Evolutionary conservation across 2,113 vertebrate species (phyloP), one percentile per base, ranked within the genome.

Genomic region (Ameiurus melas): DNA sequence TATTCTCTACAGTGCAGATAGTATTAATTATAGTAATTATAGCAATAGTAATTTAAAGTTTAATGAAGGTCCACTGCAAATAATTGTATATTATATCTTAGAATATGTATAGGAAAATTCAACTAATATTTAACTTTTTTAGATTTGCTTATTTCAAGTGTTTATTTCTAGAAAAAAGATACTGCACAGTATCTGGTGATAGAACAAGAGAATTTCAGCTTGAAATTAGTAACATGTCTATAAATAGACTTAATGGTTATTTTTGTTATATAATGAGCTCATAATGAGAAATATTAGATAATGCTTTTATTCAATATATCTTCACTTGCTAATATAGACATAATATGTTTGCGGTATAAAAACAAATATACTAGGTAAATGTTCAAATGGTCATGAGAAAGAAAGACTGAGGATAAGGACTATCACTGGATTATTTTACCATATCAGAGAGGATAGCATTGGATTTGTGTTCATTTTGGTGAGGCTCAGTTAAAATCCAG

Each of bases 401-500:
- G 12, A 19, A 43, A 43, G 10, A 4, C 51, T 84, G 62, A 51
- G 82, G 6, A 88, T 16, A 30, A 14, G 22, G 13, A 39, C 51
- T 36, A 47, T 75, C 12, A 17, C 33, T n/a, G 58, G 7, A 64
- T 22, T 82, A 43, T 30, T 75, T 57, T n/a, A 75, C 5, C 30
- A 83, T 75, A 66, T 78, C 51, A 79, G n/a, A 36, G 16, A 47
- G 33, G 47, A 71, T 9, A 36, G 20, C 78, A 2, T 14, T 62
- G 47, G 62, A 39, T 68, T 57, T 77, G 47, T 55, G 60, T 84
- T 77, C 27, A 33, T 73, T 75, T 82, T 73, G 36, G 13, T 60
- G 30, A 39, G 62, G 86, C 47, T 87, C 30, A 88, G 27, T 66
- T 25, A 20, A 90, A 85, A 71, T 86, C n/a, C 64, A 83, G 77